These are phyloP conservation scores for Dysmachus trigonus DNA, from an alignment of 2,888 invertebrate genomes.

Conservation along the genomic window DNA sequence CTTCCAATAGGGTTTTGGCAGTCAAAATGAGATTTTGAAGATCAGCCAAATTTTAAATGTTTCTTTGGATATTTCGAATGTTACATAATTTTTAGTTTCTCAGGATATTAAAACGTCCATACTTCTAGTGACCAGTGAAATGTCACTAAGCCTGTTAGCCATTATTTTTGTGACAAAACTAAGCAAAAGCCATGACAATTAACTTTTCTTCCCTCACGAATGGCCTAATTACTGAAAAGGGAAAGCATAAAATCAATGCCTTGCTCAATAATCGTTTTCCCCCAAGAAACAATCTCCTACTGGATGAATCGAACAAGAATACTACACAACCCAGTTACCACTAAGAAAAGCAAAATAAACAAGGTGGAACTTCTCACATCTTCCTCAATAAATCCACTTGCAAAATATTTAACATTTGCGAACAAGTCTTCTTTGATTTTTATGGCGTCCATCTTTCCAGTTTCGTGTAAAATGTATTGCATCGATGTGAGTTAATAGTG, in stretches of 20 bases:
- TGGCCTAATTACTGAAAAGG: neutral
- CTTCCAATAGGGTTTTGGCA: too few relatives aligned
- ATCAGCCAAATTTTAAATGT: too few relatives aligned
- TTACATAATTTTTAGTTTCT: too few relatives aligned
- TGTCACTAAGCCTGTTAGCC: neutral
- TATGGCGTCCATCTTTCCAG: constrained; percentile 58
- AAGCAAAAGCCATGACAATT: too few relatives aligned
- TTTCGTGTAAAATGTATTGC: neutral
- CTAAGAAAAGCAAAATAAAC: neutral
- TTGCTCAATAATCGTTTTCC: neutral
- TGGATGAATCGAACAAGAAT: neutral
- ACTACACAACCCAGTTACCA: neutral
- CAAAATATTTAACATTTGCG: constrained; percentile 84
- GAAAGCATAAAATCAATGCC: neutral
- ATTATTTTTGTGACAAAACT: neutral
- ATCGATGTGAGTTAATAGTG: neutral
- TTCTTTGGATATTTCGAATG: too few relatives aligned
- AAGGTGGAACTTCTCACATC: constrained; percentile 66
- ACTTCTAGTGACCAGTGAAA: too few relatives aligned
- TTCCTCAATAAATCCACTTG: constrained; percentile 80
- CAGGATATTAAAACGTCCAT: too few relatives aligned
- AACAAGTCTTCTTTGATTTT: constrained; percentile 69
- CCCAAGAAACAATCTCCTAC: neutral
- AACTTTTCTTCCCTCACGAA: neutral
- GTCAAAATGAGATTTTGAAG: too few relatives aligned